A percentile compares a stretch with the other conserved stretches of the same genome.
Conservation (phyloP, 2,113 vertebrate genomes). For the Thalassarche chlororhynchos region DNA sequence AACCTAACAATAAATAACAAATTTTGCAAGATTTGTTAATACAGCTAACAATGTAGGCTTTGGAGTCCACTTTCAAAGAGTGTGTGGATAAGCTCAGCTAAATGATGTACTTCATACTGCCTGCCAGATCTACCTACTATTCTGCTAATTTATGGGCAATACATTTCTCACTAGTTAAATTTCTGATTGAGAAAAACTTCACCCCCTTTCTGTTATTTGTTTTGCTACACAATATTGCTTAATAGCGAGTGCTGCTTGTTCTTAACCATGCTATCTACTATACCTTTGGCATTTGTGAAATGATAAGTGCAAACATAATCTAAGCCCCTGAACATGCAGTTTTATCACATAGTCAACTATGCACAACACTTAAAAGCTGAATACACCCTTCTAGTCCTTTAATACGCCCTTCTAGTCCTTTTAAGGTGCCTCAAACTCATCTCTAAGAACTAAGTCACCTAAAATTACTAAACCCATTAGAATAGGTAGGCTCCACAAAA, state of each 20-base stretch:
- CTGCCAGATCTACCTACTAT: slow-evolving; percentile 1
- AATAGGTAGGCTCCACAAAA: not conserved
- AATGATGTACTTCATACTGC: not conserved
- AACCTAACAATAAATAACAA: not conserved
- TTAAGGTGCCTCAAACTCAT: not conserved
- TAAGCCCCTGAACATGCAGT: not conserved
- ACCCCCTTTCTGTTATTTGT: not conserved
- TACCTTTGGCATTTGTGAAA: not conserved
- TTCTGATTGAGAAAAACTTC: not conserved
- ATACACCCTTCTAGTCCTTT: not conserved
- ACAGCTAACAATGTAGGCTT: not conserved
- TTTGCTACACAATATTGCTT: not conserved
- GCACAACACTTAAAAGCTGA: not conserved
- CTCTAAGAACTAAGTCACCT: not conserved
- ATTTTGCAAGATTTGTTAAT: not conserved
- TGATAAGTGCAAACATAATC: not conserved
- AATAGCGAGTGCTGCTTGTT: not conserved
- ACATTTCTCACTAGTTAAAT: not conserved
- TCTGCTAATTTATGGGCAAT: not conserved
- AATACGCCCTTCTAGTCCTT: not conserved
- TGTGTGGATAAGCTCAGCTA: not conserved
- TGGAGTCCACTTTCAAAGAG: not conserved
- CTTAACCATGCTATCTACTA: not conserved
- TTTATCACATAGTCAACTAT: not conserved
- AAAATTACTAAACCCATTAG: not conserved